Conservation (phyloP, 2,113 vertebrate species). For the Dryoscopus gambensis region DNA sequence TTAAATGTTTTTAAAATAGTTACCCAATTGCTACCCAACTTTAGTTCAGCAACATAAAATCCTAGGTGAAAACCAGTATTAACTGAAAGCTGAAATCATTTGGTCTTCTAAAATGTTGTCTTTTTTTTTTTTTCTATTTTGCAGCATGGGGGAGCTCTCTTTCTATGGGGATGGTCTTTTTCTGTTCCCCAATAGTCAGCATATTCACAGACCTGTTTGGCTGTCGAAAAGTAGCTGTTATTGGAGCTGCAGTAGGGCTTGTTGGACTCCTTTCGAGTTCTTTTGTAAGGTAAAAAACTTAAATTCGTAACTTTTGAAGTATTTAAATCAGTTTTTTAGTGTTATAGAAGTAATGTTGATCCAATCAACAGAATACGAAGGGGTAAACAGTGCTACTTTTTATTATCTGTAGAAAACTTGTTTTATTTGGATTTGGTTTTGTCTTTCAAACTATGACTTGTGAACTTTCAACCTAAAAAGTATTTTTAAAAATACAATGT, state of each 20-base stretch:
- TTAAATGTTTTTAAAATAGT: neutral
- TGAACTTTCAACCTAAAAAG: neutral
- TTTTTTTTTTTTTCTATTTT: neutral
- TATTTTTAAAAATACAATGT: neutral
- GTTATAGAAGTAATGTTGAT: neutral
- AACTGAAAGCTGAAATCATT: neutral
- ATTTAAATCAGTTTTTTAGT: neutral
- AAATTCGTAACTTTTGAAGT: neutral
- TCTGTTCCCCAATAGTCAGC: constrained; percentile 95
- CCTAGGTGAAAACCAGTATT: neutral
- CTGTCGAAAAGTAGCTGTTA: constrained; percentile 85
- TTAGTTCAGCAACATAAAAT: neutral
- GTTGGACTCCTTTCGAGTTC: constrained; percentile 90
- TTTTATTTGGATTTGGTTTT: neutral
- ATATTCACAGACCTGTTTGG: constrained; percentile 91
- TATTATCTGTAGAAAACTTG: neutral
- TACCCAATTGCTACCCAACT: neutral
- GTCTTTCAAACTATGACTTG: neutral
- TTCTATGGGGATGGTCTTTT: constrained; percentile 98
- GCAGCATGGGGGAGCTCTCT: constrained; percentile 93
- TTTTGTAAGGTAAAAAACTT: constrained; percentile 84
- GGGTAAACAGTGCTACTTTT: neutral
- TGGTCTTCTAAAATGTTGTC: neutral
- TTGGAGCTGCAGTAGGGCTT: constrained; percentile 86
- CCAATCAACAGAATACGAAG: neutral